Percentiles rank a stretch among this genome's conserved stretches.
Conservation (phyloP, 2,888 invertebrate species). For the Hypomecis punctinalis region DNA sequence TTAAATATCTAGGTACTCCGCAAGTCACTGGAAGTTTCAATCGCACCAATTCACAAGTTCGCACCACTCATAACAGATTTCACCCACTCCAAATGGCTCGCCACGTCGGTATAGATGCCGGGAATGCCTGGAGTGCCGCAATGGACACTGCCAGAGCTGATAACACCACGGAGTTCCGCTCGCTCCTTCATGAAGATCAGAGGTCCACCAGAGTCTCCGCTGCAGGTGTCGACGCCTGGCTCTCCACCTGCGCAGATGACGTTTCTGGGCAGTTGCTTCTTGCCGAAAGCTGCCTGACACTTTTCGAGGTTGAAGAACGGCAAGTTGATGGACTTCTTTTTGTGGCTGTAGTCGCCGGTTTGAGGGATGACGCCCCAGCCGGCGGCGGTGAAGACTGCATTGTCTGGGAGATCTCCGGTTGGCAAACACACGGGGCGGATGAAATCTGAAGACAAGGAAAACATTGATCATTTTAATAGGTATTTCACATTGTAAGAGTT, state of each 20-base stretch:
- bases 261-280: slow-evolving; percentile 48
- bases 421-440: slow-evolving; percentile 68
- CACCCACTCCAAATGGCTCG: slow-evolving; percentile 60
- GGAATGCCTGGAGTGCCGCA: slow-evolving; percentile 62
- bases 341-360: slow-evolving; percentile 49
- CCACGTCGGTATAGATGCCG: slow-evolving; percentile 63
- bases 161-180: slow-evolving; percentile 61
- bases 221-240: slow-evolving; percentile 60
- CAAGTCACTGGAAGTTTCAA: not conserved
- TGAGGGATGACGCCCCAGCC: slow-evolving; percentile 62
- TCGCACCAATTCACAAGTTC: not conserved
- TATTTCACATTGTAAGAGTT: not conserved
- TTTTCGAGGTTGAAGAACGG: slow-evolving; percentile 50
- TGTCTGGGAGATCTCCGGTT: slow-evolving; percentile 37
- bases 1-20: not conserved
- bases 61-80: slow-evolving; percentile 34
- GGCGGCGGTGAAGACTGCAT: slow-evolving; percentile 51
- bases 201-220: slow-evolving; percentile 70
- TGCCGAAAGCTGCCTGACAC: slow-evolving; percentile 51
- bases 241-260: slow-evolving; percentile 66
- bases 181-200: slow-evolving; percentile 49
- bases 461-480: not conserved
- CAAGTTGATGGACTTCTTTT: slow-evolving; percentile 60
- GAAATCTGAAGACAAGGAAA: slow-evolving; percentile 58
- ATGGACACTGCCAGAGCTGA: slow-evolving; percentile 55